A percentile compares a stretch with the other conserved stretches of the same genome.
These are phyloP conservation scores for Idaea biselata DNA, from an alignment of 2,888 invertebrate species.

Conservation along the genomic window DNA sequence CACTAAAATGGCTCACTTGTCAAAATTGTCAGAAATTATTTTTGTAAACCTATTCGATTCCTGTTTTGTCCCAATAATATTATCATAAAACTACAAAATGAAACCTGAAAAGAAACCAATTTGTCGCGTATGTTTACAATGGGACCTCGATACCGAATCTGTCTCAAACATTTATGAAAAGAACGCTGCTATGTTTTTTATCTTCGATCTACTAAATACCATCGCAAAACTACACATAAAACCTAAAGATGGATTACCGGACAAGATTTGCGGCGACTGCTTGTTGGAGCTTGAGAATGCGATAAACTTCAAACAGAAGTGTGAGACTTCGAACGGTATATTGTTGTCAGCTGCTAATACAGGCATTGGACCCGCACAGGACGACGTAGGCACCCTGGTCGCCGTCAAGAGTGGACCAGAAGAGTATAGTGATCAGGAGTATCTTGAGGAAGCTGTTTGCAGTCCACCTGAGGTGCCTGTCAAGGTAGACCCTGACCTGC, in stretches of 20 bases:
- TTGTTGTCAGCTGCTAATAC: slow-evolving; percentile 29
- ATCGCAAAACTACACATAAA: slow-evolving; percentile 54
- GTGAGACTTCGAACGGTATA: slow-evolving; percentile 50
- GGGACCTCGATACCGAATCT: neutral
- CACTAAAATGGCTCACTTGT: no score
- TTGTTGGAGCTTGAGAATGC: slow-evolving; percentile 57
- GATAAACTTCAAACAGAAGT: slow-evolving; percentile 57
- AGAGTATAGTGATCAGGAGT: neutral
- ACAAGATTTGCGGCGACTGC: slow-evolving; percentile 57
- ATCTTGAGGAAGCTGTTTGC: neutral
- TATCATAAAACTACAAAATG: no score
- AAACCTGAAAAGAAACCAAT: no score
- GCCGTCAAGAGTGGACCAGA: slow-evolving; percentile 10
- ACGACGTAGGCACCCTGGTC: slow-evolving; percentile 17
- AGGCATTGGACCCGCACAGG: neutral
- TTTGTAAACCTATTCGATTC: no score
- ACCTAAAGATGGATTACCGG: slow-evolving; percentile 56
- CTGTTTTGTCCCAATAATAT: no score
- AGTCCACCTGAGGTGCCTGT: slow-evolving; percentile 15
- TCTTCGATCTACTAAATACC: slow-evolving; percentile 42
- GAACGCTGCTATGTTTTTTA: neutral
- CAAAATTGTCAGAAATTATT: no score
- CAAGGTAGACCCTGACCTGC: slow-evolving; percentile 14
- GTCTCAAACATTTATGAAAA: neutral
- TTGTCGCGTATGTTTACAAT: neutral